These are phyloP conservation scores for Cassiopea andromeda DNA, from an alignment of 30 jellyfish, hydroid and myxozoan species.

Conservation along the genomic window DNA sequence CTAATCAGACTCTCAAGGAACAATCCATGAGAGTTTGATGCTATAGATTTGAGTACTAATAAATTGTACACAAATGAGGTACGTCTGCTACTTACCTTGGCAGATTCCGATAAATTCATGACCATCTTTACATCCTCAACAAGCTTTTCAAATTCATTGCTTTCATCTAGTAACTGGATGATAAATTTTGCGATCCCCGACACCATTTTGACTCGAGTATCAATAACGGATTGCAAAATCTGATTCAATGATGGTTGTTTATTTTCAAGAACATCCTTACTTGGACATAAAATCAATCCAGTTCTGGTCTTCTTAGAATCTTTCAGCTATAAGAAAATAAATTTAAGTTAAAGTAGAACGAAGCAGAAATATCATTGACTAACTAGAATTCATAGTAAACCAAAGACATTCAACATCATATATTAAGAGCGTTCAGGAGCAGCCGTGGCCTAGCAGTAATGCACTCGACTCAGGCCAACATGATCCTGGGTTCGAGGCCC, in stretches of 20 bases:
- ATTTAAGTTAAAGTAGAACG: not conserved
- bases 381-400: no score
- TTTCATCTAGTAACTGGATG: constrained; percentile 52
- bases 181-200: constrained; percentile 81
- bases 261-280: constrained; percentile 20
- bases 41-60: no score
- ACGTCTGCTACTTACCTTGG: constrained; percentile 33
- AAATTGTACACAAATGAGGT: no score
- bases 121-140: constrained; percentile 49
- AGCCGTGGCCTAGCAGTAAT: no score
- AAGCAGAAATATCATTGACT: no score
- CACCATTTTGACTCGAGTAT: constrained; percentile 66
- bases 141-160: constrained; percentile 44
- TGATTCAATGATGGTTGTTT: constrained; percentile 38
- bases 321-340: constrained; percentile 12
- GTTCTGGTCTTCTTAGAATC: constrained; percentile 55
- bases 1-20: no score
- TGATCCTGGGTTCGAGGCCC: no score
- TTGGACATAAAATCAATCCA: constrained; percentile 46
- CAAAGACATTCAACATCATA: no score
- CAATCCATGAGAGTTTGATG: no score
- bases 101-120: constrained; percentile 53
- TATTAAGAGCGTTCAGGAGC: no score
- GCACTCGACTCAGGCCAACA: no score
- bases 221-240: constrained; percentile 57